Conservation (phyloP, 2,797 vertebrate species). For the Gymnoscopelus braueri region DNA sequence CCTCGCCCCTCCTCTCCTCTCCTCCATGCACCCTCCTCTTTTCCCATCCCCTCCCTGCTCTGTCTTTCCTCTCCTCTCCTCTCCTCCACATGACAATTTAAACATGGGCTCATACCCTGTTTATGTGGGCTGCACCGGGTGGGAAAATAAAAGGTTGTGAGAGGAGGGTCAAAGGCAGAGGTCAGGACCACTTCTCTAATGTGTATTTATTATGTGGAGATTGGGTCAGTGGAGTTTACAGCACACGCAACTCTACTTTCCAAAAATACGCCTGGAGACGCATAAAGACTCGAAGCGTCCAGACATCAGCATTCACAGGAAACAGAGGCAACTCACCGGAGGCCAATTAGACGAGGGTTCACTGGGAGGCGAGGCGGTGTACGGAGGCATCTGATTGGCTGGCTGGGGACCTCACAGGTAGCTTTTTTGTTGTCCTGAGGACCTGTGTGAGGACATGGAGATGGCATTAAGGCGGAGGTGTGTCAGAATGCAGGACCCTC, state of each 20-base stretch:
- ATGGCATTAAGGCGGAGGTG: constrained; percentile 85
- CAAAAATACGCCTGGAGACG: too few species aligned
- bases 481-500: constrained; percentile 82
- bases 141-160: constrained; percentile 51
- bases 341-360: constrained; percentile 90
- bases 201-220: constrained; percentile 40
- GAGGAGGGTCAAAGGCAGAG: constrained; percentile 31
- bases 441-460: constrained; percentile 84
- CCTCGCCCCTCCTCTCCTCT: background rate
- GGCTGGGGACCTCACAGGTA: constrained; percentile 79
- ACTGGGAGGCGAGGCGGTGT: constrained; percentile 79
- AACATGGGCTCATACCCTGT: constrained; percentile 6
- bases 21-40: background rate
- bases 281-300: too few species aligned
- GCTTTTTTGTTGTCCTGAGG: constrained; percentile 80
- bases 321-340: constrained; percentile 86
- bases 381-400: constrained; percentile 81
- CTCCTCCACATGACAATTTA: constrained; percentile 26
- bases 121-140: constrained; percentile 30
- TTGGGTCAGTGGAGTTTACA: constrained; percentile 13
- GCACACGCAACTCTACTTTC: too few species aligned
- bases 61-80: constrained; percentile 1
- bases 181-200: constrained; percentile 34
- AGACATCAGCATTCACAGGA: constrained; percentile 83
- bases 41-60: background rate